Conservation (phyloP, 2,888 invertebrate genomes). For the Capitulum mitella region DNA sequence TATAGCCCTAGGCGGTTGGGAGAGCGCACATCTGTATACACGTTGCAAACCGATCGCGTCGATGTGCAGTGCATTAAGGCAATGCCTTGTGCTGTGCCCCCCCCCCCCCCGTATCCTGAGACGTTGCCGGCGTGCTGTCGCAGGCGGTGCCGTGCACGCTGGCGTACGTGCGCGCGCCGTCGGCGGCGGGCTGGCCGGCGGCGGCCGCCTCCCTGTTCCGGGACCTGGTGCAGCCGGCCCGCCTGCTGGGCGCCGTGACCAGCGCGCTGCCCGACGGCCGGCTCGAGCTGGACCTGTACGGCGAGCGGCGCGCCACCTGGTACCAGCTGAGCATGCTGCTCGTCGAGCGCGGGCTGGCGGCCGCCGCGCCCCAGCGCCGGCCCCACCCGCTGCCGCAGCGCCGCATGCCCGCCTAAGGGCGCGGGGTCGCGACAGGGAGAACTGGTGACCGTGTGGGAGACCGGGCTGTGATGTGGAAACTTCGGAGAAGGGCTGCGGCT, state of each 20-base stretch:
- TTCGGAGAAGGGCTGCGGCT: too few species aligned
- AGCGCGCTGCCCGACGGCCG: conserved; percentile 1
- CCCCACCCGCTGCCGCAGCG: neutral
- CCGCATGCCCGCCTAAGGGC: too few species aligned
- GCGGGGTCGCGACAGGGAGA: too few species aligned
- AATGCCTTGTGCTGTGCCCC: neutral
- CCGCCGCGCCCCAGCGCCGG: neutral
- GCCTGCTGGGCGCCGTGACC: neutral
- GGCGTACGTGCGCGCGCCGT: neutral
- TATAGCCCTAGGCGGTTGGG: too few species aligned
- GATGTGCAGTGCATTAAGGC: too few species aligned
- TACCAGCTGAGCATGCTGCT: neutral
- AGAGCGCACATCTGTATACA: too few species aligned
- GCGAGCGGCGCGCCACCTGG: neutral
- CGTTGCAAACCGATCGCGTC: too few species aligned
- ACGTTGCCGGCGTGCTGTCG: too few species aligned
- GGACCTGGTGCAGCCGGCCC: neutral
- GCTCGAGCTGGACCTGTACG: conserved; percentile 3
- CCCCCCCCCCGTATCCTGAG: too few species aligned
- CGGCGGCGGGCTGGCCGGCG: neutral
- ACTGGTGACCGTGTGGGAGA: too few species aligned
- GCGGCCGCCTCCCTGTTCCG: neutral
- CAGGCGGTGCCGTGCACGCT: neutral
- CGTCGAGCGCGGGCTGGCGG: neutral
- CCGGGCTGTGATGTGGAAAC: too few species aligned